Percentiles rank a stretch among this genome's conserved stretches.
Evolutionary conservation across 2,797 vertebrate genomes (phyloP).

Genomic region (Melanogrammus aeglefinus): DNA sequence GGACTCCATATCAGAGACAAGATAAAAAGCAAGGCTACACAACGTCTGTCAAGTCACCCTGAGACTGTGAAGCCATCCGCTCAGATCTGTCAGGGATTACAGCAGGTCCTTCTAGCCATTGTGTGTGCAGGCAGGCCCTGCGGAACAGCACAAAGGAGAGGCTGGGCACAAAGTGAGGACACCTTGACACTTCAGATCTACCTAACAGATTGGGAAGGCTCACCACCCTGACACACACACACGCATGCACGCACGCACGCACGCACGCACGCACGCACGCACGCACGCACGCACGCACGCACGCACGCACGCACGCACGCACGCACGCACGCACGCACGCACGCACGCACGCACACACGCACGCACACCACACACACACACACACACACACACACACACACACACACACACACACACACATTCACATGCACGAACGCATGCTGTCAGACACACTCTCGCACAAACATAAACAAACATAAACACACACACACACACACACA

Average conservation of each 20-base stretch:
- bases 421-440: no score
- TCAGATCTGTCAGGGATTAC: slow-evolving; percentile 50
- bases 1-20: slow-evolving; percentile 10
- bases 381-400: no score
- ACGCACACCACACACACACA: no score
- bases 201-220: slow-evolving; percentile 1
- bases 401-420: no score
- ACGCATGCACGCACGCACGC: neutral
- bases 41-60: slow-evolving; percentile 26
- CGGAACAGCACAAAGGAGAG: slow-evolving; percentile 34
- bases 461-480: no score
- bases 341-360: neutral
- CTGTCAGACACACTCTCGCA: no score
- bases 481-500: no score
- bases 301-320: neutral
- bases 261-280: neutral
- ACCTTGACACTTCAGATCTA: slow-evolving; percentile 15
- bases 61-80: slow-evolving; percentile 35
- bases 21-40: no score
- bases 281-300: neutral
- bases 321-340: neutral
- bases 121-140: slow-evolving; percentile 11
- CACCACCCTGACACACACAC: neutral
- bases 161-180: slow-evolving; percentile 31
- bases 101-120: slow-evolving; percentile 22